Conservation (phyloP, 1,140 invertebrate genomes). For the Heterodera schachtii region DNA sequence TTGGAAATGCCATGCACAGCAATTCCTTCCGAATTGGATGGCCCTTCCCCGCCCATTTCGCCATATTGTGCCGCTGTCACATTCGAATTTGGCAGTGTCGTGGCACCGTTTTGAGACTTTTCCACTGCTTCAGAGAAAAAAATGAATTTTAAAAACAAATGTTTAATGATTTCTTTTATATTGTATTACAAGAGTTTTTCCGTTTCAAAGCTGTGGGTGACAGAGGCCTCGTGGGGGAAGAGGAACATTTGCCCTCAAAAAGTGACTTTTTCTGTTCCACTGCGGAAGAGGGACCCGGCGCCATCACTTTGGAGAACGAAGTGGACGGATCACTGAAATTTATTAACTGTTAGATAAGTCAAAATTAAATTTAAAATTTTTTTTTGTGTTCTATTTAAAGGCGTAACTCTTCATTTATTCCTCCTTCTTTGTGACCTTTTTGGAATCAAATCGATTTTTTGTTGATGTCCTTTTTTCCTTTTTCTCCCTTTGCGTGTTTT, state of each 20-base stretch:
- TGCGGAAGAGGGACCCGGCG: background rate
- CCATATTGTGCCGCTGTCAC: background rate
- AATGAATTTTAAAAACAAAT: background rate
- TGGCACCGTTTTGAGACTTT: conserved; percentile 1
- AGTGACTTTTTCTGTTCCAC: conserved; percentile 18
- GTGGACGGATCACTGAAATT: background rate
- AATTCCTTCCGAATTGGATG: conserved; percentile 23
- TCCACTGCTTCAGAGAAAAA: background rate
- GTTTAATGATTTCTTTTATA: background rate
- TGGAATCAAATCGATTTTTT: too few relatives aligned
- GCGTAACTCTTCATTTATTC: too few relatives aligned
- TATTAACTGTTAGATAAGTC: background rate
- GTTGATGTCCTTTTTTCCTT: too few relatives aligned
- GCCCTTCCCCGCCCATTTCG: background rate
- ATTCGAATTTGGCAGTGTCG: conserved; percentile 2
- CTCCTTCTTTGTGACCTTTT: too few relatives aligned
- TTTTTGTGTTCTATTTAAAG: too few relatives aligned
- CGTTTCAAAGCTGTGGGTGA: conserved; percentile 7
- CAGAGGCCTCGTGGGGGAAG: conserved; percentile 1
- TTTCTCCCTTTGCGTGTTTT: background rate
- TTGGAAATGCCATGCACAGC: conserved; percentile 11
- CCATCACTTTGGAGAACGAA: background rate
- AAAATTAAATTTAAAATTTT: too few relatives aligned
- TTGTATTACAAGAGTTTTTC: background rate
- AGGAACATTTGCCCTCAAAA: conserved; percentile 23